phyloP scores from a whole-genome alignment of 1,140 invertebrate genomes.

The Temnothorax longispinosus region DNA sequence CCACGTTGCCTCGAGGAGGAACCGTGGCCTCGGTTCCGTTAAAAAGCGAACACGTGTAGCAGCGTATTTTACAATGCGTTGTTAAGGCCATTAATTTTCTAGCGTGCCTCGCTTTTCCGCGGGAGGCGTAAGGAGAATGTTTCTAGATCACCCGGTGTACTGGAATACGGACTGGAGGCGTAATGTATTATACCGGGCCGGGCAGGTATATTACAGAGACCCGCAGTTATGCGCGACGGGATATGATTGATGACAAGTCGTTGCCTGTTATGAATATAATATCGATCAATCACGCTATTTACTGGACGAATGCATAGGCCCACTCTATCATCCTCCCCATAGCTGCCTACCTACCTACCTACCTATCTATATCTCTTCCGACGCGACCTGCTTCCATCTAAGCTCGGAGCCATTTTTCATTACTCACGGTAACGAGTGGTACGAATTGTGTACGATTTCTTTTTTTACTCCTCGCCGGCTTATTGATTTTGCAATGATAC shows the following conservation, averaged over 20 bases:
- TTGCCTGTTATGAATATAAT: conserved; percentile 85
- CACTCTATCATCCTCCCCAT: conserved; percentile 81
- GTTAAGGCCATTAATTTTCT: conserved; percentile 51
- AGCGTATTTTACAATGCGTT: conserved; percentile 50
- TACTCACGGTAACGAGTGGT: conserved; percentile 57
- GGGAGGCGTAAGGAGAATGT: conserved; percentile 63
- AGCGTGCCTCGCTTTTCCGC: conserved; percentile 58
- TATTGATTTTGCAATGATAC: conserved; percentile 40
- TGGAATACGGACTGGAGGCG: conserved; percentile 73
- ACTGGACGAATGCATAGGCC: conserved; percentile 81
- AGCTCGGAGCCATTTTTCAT: conserved; percentile 77
- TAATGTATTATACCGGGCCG: conserved; percentile 79
- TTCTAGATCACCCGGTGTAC: conserved; percentile 76
- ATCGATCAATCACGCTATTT: conserved; percentile 85
- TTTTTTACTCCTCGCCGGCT: background rate
- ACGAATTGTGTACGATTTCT: conserved; percentile 49
- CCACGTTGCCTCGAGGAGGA: background rate
- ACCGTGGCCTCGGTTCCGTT: conserved; percentile 14
- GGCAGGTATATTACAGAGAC: conserved; percentile 78
- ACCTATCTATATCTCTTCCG: conserved; percentile 74
- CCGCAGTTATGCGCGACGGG: conserved; percentile 75
- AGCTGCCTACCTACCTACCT: conserved; percentile 61
- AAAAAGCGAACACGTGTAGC: conserved; percentile 34
- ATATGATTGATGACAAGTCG: conserved; percentile 85
- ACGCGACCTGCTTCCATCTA: conserved; percentile 75